Conservation (phyloP, 1,140 invertebrate species). For the Zaprionus kolodkinae region DNA sequence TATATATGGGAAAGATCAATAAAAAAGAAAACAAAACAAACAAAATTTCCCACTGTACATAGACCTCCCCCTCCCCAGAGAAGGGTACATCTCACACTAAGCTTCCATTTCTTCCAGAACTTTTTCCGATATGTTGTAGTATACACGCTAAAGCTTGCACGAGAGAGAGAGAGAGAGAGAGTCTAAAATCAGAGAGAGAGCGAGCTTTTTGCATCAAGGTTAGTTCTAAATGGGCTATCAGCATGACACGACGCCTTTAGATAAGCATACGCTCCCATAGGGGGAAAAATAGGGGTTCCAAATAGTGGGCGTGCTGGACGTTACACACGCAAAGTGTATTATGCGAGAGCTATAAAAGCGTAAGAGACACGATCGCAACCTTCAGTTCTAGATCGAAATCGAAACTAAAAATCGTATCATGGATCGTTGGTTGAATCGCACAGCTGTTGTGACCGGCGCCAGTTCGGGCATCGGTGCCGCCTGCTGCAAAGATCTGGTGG, state of each 20-base stretch:
- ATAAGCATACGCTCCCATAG: neutral
- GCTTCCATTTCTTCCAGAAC: neutral
- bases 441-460: constrained; percentile 81
- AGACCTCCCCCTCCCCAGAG: neutral
- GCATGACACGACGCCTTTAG: constrained; percentile 28
- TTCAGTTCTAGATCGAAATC: constrained; percentile 1
- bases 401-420: constrained; percentile 37
- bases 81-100: neutral
- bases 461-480: constrained; percentile 86
- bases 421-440: constrained; percentile 77
- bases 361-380: neutral
- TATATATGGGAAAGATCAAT: no score
- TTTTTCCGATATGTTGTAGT: neutral
- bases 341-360: constrained; percentile 6
- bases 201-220: neutral
- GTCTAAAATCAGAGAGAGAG: no score
- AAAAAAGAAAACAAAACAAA: no score
- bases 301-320: no score
- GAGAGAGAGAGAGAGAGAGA: neutral
- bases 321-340: neutral
- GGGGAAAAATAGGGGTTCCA: neutral
- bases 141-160: neutral
- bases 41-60: neutral
- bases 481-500: constrained; percentile 83
- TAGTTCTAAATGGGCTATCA: constrained; percentile 22